These are phyloP conservation scores for Chrysaora quinquecirrha DNA, from an alignment of 30 jellyfish, hydroid and myxozoan genomes.

Conservation along the genomic window DNA sequence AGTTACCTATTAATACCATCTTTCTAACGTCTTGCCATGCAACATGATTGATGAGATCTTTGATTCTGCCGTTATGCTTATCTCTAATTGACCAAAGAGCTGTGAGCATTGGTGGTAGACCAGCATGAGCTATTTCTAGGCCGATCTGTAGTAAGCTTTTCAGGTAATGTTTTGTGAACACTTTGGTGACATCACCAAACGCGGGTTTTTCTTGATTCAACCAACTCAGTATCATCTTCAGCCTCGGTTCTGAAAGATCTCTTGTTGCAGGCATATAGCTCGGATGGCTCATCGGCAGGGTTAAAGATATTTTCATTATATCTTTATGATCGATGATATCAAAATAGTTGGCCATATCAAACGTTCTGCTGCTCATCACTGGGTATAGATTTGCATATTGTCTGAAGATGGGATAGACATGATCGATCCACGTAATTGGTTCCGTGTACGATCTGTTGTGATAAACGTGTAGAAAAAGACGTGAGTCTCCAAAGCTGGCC, in stretches of 20 bases:
- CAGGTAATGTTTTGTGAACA: constrained; percentile 36
- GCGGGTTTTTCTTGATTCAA: constrained; percentile 27
- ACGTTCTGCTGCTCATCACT: constrained; percentile 45
- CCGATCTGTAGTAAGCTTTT: constrained; percentile 32
- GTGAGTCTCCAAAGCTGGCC: background rate
- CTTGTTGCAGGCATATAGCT: constrained; percentile 64
- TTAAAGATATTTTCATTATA: constrained; percentile 17
- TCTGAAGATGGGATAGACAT: constrained; percentile 38
- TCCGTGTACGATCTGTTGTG: constrained; percentile 21
- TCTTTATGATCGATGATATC: constrained; percentile 60
- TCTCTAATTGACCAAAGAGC: constrained; percentile 47
- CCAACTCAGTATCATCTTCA: constrained; percentile 44
- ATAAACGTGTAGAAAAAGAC: constrained; percentile 25
- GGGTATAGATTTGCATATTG: constrained; percentile 57
- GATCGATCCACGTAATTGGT: constrained; percentile 45
- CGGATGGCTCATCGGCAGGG: constrained; percentile 59
- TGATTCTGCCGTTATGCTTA: constrained; percentile 7
- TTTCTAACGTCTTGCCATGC: constrained; percentile 8
- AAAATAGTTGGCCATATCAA: constrained; percentile 46
- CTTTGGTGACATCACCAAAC: constrained; percentile 31
- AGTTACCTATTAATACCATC: constrained; percentile 2
- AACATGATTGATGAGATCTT: background rate
- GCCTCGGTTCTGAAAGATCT: constrained; percentile 28
- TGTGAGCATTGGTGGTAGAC: constrained; percentile 25
- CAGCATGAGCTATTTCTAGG: constrained; percentile 45